Evolutionary conservation across 2,113 vertebrate genomes (phyloP).

Genomic region (Solea senegalensis): DNA sequence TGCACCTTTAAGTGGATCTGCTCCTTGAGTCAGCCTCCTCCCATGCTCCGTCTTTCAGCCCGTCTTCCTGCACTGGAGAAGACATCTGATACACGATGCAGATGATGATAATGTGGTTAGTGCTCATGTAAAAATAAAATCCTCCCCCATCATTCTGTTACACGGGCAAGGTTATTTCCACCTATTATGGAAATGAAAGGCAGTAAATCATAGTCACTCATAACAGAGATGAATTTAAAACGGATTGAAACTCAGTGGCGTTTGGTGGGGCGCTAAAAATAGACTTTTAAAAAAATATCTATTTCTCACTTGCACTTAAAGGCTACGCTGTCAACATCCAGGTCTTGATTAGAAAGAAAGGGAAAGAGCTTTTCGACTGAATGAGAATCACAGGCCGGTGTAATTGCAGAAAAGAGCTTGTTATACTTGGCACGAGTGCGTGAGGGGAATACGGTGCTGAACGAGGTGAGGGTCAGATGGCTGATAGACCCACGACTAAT

Average conservation of each 20-base stretch:
- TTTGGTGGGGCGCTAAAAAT: conserved; percentile 28
- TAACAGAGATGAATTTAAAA: conserved; percentile 29
- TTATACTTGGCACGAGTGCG: conserved; percentile 55
- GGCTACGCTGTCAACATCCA: conserved; percentile 23
- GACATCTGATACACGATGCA: conserved; percentile 66
- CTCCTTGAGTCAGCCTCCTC: conserved; percentile 30
- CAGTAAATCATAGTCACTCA: conserved; percentile 51
- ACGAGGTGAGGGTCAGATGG: conserved; percentile 45
- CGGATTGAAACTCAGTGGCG: conserved; percentile 1
- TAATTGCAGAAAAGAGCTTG: conserved; percentile 30
- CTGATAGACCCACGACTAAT: conserved; percentile 29
- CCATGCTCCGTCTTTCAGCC: conserved; percentile 40
- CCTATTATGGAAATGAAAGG: conserved; percentile 47
- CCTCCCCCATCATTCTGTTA: conserved; percentile 43
- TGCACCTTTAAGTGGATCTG: conserved; percentile 48
- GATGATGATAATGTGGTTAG: conserved; percentile 51
- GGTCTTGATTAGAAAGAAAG: conserved; percentile 16
- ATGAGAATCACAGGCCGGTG: conserved; percentile 28
- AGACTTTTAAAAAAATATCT: conserved; percentile 18
- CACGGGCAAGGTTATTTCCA: conserved; percentile 57
- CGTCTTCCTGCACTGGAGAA: conserved; percentile 18
- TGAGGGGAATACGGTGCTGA: conserved; percentile 14
- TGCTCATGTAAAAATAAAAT: conserved; percentile 75
- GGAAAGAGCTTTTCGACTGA: background rate
- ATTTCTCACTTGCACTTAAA: conserved; percentile 6